phyloP scores from a whole-genome alignment of 2,797 vertebrate genomes.

The Squalus acanthias region DNA sequence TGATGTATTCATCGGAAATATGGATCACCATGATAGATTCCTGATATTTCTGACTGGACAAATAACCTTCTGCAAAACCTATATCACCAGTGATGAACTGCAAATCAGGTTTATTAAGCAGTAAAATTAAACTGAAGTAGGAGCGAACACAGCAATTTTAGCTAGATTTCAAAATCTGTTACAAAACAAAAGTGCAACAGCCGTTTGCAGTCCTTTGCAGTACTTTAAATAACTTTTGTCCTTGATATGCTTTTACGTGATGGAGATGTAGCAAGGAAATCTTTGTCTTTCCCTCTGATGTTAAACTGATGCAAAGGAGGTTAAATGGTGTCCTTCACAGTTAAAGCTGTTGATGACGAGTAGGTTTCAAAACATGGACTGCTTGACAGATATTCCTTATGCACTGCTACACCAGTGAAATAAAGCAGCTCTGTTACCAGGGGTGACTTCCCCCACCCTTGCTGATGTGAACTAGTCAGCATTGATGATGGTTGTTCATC shows the following conservation, averaged over 20 bases:
- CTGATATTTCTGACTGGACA: background rate
- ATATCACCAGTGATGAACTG: background rate
- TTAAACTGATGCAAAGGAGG: background rate
- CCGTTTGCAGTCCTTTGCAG: background rate
- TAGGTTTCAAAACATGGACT: background rate
- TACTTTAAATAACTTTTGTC: background rate
- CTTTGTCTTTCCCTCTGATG: background rate
- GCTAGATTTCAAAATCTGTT: background rate
- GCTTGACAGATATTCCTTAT: background rate
- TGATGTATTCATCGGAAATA: background rate
- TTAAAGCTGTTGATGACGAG: background rate
- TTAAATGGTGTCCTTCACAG: background rate
- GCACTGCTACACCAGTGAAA: no score
- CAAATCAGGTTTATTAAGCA: background rate
- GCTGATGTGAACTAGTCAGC: no score
- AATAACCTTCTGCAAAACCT: background rate
- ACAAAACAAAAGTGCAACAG: background rate
- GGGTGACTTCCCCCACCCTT: background rate
- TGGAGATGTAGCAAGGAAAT: background rate
- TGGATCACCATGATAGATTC: background rate
- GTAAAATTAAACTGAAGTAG: background rate
- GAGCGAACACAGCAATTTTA: background rate
- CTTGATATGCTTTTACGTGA: background rate
- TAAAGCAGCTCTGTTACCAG: no score
- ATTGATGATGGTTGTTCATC: no score